Evolutionary conservation across 2,888 invertebrate species (phyloP).

Genomic region (Doris montereyensis): DNA sequence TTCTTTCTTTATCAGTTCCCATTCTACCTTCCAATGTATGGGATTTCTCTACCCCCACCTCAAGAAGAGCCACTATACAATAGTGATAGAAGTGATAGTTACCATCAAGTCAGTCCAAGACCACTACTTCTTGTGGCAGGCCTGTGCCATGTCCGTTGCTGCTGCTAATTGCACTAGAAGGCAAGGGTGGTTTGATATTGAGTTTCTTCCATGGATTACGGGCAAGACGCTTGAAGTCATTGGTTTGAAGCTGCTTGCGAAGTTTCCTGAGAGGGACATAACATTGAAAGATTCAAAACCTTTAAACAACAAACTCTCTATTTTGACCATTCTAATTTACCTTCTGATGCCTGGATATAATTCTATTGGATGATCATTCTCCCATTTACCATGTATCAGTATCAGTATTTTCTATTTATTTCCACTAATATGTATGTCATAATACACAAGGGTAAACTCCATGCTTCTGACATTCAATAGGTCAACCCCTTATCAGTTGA

Average conservation of each 20-base stretch:
- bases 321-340: not conserved
- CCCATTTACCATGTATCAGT: too few species aligned
- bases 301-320: not conserved
- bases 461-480: too few species aligned
- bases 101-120: conserved; percentile 51
- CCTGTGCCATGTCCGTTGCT: conserved; percentile 33
- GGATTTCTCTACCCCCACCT: too few species aligned
- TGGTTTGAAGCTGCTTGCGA: conserved; percentile 84
- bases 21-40: too few species aligned
- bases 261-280: conserved; percentile 79
- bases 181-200: conserved; percentile 54
- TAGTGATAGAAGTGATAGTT: too few species aligned
- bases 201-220: conserved; percentile 82
- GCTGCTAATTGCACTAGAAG: conserved; percentile 17
- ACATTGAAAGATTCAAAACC: not conserved
- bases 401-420: too few species aligned
- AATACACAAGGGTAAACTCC: too few species aligned
- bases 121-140: conserved; percentile 54
- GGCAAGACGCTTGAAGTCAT: conserved; percentile 87
- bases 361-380: too few species aligned
- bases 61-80: too few species aligned
- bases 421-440: too few species aligned
- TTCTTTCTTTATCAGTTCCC: not conserved
- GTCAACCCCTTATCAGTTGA: too few species aligned
- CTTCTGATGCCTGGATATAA: not conserved